Percentiles rank a stretch among this genome's conserved stretches.
Conservation (phyloP, 1,140 invertebrate species). For the Aphelinus certus region DNA sequence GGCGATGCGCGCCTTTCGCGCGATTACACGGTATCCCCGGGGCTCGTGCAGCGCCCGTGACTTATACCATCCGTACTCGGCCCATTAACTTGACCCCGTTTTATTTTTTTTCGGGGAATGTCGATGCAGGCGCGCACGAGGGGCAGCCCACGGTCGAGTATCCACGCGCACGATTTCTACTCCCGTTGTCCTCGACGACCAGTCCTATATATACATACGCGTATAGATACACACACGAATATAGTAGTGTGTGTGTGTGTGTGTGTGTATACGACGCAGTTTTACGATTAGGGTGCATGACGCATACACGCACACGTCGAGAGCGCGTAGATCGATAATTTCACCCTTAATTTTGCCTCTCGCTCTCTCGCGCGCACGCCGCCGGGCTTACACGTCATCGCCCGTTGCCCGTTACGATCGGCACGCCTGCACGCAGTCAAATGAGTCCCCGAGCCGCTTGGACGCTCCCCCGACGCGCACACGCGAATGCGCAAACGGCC, state of each 20-base stretch:
- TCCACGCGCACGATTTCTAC: too few relatives aligned
- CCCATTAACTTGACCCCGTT: constrained; percentile 19
- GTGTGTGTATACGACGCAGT: not conserved
- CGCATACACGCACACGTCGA: constrained; percentile 1
- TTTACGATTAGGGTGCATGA: not conserved
- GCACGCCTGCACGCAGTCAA: not conserved
- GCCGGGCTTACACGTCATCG: constrained; percentile 6
- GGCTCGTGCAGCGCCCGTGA: too few relatives aligned
- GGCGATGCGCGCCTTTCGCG: too few relatives aligned
- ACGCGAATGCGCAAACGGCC: too few relatives aligned
- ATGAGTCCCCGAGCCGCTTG: not conserved
- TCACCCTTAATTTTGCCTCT: constrained; percentile 23
- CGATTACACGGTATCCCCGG: too few relatives aligned
- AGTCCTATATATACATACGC: too few relatives aligned
- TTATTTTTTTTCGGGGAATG: constrained; percentile 13
- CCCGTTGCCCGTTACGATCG: too few relatives aligned
- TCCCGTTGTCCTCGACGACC: too few relatives aligned
- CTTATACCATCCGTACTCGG: not conserved
- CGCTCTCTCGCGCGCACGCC: too few relatives aligned
- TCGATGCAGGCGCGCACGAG: not conserved
- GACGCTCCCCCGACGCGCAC: too few relatives aligned
- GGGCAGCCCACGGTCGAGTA: not conserved
- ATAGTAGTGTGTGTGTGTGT: too few relatives aligned
- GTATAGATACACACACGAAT: too few relatives aligned
- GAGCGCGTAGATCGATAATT: constrained; percentile 26